These are phyloP conservation scores for Lochmaea capreae DNA, from an alignment of 2,888 invertebrate species.

Conservation along the genomic window DNA sequence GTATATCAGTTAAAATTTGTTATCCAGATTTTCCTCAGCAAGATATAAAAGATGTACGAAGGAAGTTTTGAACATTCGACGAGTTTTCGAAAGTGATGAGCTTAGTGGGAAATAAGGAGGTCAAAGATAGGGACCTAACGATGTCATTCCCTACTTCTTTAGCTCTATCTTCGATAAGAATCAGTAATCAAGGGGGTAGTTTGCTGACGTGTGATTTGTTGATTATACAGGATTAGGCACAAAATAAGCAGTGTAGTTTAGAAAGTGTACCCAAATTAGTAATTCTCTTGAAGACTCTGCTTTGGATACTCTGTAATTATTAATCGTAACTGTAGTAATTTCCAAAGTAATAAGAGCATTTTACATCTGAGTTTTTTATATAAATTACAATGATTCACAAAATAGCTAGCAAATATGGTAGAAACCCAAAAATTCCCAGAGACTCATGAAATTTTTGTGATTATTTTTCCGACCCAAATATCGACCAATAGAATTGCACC, in stretches of 20 bases:
- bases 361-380: not conserved
- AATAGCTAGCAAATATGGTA: no score
- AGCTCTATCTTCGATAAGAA: conserved; percentile 31
- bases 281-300: conserved; percentile 10
- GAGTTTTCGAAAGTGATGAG: conserved; percentile 28
- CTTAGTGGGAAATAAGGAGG: conserved; percentile 34
- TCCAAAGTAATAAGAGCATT: not conserved
- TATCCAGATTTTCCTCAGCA: not conserved
- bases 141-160: conserved; percentile 26
- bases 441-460: no score
- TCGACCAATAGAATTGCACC: no score
- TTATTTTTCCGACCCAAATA: no score
- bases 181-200: conserved; percentile 34
- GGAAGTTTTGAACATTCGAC: conserved; percentile 19
- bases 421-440: no score
- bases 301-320: conserved; percentile 14
- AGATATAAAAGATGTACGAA: conserved; percentile 1
- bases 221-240: conserved; percentile 29
- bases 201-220: conserved; percentile 37
- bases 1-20: not conserved
- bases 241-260: conserved; percentile 24
- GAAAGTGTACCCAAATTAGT: conserved; percentile 10
- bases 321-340: not conserved
- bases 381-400: not conserved
- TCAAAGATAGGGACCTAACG: conserved; percentile 30